Base-by-base conservation (phyloP, 2,113 vertebrate genomes). In the Larimichthys polyactis region DNA sequence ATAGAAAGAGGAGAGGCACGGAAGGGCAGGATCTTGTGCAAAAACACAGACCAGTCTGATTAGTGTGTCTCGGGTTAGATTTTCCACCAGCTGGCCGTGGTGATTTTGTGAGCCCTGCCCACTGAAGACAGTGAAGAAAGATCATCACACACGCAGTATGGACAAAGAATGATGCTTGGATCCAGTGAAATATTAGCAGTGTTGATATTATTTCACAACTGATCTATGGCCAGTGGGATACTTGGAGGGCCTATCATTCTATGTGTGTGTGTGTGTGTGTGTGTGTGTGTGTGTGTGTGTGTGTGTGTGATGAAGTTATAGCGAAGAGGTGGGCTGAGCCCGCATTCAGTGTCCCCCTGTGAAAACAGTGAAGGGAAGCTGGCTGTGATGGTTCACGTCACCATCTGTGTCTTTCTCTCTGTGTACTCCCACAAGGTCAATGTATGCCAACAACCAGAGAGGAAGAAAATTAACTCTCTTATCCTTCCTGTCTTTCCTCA, bases 321-420 rank as follows among this genome's bases (percentile, higher is more conserved):
- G 49, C 19, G 54, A 51, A 64, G 46, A 51, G 65, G 52, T 66
- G 62, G 65, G 54, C 68, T 72, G 49, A 65, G 24, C 58, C 51
- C 4, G 11, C 44, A 77, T 58, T 32, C 55, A 55, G 16, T 55
- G 51, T 63, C 40, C 69, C 67, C 75, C 71, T 70, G 73, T 54
- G 55, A 81, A 83, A 88, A 91, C 88, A 93, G 24, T 89, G 29
- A 81, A 71, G 70, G 86, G 87, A 92, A 92, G 64, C 76, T 63
- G 51, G 70, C 62, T 64, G 17, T 60, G 69, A 22, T 15, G 24
- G n/a, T 81, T 49, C 19, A 58, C 7, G 11, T 82, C 79, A 40
- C 48, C 20, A 24, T 59, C 22, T 46, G 9, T 19, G 12, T 59
- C 22, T 27, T 3, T 6, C 24, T 36, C 19, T 63, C 40, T 40